Base-by-base conservation (phyloP, 2,888 invertebrate species). In the Tholera decimalis region DNA sequence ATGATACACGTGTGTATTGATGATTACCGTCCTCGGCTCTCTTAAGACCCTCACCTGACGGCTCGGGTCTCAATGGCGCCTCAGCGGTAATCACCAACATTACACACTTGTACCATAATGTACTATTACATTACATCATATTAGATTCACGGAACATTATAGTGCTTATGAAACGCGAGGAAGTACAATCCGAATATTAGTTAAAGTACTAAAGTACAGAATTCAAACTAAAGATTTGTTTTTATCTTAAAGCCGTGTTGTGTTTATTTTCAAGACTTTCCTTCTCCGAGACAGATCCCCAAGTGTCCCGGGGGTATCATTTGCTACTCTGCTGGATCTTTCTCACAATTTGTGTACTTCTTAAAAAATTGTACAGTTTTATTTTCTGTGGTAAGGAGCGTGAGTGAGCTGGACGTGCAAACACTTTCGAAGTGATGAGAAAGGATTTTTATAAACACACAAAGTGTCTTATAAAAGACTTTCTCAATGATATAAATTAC, bases 241-340 rank as follows among this genome's bases (percentile, higher is more conserved):
- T 64, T 30, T 47, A 22, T 39, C 20, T 70, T 37, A 18, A 39
- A 71, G 26, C 30, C 9, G 8, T 22, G 39, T 46, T 33, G 22
- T 18, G 37, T 51, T 37, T 56, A 50, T 18, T 44, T 26, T 72
- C 49, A 43, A 71, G 49, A 44, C 30, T 35, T 50, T 18, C 20
- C 15, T 37, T 37, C 44, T 72, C 6, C 43, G 30, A 64, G 37
- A 73, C 44, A 44, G 44, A 44, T 44, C 15, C 30, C 44, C 3
- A 73, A 33, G 22, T 9, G 18, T 65, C 67, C 51, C 65, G 7
- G 24, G 33, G 44, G 65, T 20, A 39, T 46, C 51, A 39, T 46
- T 73, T 50, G 39, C 65, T 15, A 33, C 50, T 30, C 43, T 26
- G 28, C 33, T 47, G 47, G 28, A 18, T 47, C 28, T 47, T 72